Base-by-base conservation (phyloP, 2,797 vertebrate species). In the Tenualosa ilisha region DNA sequence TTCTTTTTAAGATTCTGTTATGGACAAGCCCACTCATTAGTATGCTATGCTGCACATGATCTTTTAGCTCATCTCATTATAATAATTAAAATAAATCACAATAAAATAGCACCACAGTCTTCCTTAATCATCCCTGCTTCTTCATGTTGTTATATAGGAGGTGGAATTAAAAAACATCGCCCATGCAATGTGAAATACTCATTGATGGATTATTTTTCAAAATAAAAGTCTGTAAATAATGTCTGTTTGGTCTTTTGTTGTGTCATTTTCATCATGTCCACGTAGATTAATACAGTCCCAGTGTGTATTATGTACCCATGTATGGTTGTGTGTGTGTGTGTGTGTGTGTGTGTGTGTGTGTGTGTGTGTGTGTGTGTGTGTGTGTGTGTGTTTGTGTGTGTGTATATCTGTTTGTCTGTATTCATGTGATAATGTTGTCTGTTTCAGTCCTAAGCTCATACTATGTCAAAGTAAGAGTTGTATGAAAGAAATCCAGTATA, bases 181-280 rank as follows among this genome's bases (percentile, higher is more conserved):
- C n/a, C 90, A 87, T 87, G 86, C 86, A 91, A 88, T 90, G 89
- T 91, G 84, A 87, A 88, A 90, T 82, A 86, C 89, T 89, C 87
- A 91, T 89, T 84, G 11, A 84, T 90, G 53, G 50, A 37, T 91
- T 89, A 90, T 90, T 94, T 93, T 92, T 91, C 85, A 90, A 91
- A 95, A 95, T 95, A 95, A 95, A 95, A 92, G 88, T 17, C 90
- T 93, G 94, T 94, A 91, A 91, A 91, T 93, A 91, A 88, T 91
- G 89, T 86, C 92, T 89, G 89, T 91, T 93, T 92, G 88, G 89
- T 93, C 85, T 94, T 93, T 86, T 87, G 88, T 89, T 85, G 90
- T 89, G 88, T 91, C 86, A 86, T 91, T 84, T 92, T 91, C 92
- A 92, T 91, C 72, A 83, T 91, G 91, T 92, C 90, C 46, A 0